Evolutionary conservation across 2,113 vertebrate species (phyloP).

Genomic region (Cynoglossus semilaevis): DNA sequence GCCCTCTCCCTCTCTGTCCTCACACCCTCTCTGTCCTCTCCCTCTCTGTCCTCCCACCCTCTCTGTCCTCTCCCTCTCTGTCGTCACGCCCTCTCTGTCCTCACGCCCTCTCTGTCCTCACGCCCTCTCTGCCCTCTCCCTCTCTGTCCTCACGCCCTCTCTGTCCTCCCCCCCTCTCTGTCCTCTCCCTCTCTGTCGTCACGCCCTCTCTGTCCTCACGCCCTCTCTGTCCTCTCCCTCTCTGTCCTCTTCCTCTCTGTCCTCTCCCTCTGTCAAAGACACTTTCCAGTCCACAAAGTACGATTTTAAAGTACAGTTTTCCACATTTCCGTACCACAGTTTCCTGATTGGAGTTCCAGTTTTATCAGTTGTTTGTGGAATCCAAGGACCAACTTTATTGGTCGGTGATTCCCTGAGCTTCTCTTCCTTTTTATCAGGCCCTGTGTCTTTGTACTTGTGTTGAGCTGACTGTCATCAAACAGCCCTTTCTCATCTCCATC

Average conservation of each 20-base stretch:
- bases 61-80: neutral
- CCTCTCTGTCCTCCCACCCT: neutral
- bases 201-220: too few species aligned
- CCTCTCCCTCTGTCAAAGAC: constrained; percentile 22
- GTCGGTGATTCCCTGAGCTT: constrained; percentile 61
- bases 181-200: neutral
- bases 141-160: too few species aligned
- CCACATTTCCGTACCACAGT: constrained; percentile 66
- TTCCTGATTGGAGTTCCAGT: constrained; percentile 63
- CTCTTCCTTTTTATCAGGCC: constrained; percentile 52
- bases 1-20: neutral
- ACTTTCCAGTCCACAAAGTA: constrained; percentile 34
- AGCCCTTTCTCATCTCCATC: constrained; percentile 66
- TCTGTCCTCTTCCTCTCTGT: neutral
- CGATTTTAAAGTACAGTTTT: constrained; percentile 54
- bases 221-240: neutral
- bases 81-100: neutral
- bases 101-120: constrained; percentile 1
- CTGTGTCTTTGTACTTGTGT: constrained; percentile 68
- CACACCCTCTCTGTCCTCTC: neutral
- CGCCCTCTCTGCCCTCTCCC: neutral
- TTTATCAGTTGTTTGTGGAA: constrained; percentile 74
- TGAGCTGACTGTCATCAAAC: constrained; percentile 70
- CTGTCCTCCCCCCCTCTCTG: neutral
- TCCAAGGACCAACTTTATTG: constrained; percentile 66